Base-by-base conservation (phyloP, 2,113 vertebrate genomes). In the Eublepharis macularius region DNA sequence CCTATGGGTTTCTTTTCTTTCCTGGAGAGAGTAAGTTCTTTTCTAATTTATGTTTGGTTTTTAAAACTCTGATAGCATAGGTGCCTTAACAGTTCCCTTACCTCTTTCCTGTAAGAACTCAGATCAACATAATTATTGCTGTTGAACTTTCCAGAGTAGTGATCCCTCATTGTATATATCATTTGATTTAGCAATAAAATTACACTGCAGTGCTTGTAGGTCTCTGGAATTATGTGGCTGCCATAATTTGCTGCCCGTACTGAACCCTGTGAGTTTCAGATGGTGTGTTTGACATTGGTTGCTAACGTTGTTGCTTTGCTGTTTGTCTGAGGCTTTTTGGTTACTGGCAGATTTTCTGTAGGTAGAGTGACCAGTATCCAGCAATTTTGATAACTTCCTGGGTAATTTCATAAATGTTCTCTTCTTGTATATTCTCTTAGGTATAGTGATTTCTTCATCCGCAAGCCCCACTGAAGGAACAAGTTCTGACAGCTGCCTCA, bases 401-500 rank as follows among this genome's bases (percentile, higher is more conserved):
- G 84, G 80, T 82, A 85, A 90, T 88, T 90, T 88, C 72, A 82
- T 77, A 90, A 93, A 90, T 89, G 83, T 51, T 93, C 76, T 89
- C 85, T 93, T 86, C 89, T 86, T 89, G 3, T 79, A 73, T 85
- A 86, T 85, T 85, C 47, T 60, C 29, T 1, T 88, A 99, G 98
- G 98, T 89, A 98, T 98, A 24, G 95, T 98, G 72, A 90, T 97
- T 88, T 97, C 97, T 60, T 94, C 95, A 76, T 96, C 96, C 6
- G 94, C 97, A 29, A 97, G 96, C 81, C 96, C 97, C 34, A 97
- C 98, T 0, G 98, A 98, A 11, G 98, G 97, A 74, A 96, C 98
- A 90, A 98, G 96, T 45, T 98, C 98, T 6, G 98, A 99, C 95
- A 97, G 98, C 96, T 99, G 98, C 81, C 96, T 98, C 91, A 97